phyloP scores from a whole-genome alignment of 2,113 vertebrate species.

The Ictalurus furcatus region DNA sequence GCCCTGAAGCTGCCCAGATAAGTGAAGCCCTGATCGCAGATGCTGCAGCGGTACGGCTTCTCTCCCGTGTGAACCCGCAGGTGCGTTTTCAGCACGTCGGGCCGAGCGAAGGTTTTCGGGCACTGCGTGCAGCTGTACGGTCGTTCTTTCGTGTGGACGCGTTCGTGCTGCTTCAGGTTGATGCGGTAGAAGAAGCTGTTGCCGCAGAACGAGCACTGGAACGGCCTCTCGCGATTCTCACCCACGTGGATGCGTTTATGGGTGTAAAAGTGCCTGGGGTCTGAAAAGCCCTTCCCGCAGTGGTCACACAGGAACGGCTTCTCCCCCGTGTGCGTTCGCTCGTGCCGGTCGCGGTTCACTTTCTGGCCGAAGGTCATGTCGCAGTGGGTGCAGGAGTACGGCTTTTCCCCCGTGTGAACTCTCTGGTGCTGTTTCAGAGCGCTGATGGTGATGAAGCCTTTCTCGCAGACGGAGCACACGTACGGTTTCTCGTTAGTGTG shows the following conservation, averaged over 20 bases:
- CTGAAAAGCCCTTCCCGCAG: constrained; percentile 37
- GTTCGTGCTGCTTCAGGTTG: constrained; percentile 28
- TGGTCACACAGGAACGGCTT: constrained; percentile 34
- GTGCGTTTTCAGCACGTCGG: constrained; percentile 30
- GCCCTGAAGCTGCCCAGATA: constrained; percentile 31
- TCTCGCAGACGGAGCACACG: constrained; percentile 16
- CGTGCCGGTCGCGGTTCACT: constrained; percentile 4
- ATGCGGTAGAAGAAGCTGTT: constrained; percentile 24
- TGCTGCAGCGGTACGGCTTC: constrained; percentile 32
- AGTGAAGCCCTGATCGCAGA: constrained; percentile 32
- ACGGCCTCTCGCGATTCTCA: constrained; percentile 31
- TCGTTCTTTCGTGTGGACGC: constrained; percentile 21
- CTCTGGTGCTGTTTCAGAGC: constrained; percentile 27
- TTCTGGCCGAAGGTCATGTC: constrained; percentile 9
- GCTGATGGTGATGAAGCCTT: constrained; percentile 20
- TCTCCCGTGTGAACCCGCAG: constrained; percentile 32
- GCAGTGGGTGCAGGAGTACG: constrained; percentile 33
- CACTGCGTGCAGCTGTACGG: constrained; percentile 32
- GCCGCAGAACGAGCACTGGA: constrained; percentile 31
- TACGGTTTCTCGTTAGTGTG: constrained; percentile 42
- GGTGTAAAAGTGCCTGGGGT: constrained; percentile 11
- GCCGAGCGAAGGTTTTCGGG: constrained; percentile 18
- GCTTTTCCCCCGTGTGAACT: constrained; percentile 40
- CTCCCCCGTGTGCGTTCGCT: constrained; percentile 25
- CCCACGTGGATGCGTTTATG: constrained; percentile 10